Percentiles rank a stretch among this genome's conserved stretches.
These are phyloP conservation scores for Epizoanthus rinbou DNA, from an alignment of 92 coral and sea anemone species.

Conservation along the genomic window DNA sequence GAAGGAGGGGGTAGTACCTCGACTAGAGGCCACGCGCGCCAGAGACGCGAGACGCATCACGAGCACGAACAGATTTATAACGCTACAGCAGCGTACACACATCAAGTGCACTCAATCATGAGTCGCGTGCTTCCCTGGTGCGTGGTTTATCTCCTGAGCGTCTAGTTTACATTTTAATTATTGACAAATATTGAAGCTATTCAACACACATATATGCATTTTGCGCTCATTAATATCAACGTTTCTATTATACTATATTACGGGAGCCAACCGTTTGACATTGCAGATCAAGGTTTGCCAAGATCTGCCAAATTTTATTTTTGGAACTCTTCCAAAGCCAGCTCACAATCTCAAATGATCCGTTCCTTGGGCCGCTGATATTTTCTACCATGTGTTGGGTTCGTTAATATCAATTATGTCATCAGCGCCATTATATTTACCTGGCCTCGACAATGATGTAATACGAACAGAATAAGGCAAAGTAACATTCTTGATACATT, in stretches of 20 bases:
- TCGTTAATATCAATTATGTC: too few relatives aligned
- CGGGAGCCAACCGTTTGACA: too few relatives aligned
- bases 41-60: slow-evolving; percentile 39
- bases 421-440: too few relatives aligned
- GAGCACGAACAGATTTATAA: slow-evolving; percentile 51
- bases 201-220: background rate
- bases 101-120: background rate
- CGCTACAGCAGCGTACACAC: slow-evolving; percentile 14
- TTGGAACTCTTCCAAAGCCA: too few relatives aligned
- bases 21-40: slow-evolving; percentile 6
- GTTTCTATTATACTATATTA: background rate
- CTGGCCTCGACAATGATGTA: too few relatives aligned
- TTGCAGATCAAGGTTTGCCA: too few relatives aligned
- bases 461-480: too few relatives aligned
- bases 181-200: background rate
- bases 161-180: background rate
- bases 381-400: too few relatives aligned
- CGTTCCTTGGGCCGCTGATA: too few relatives aligned
- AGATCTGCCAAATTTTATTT: too few relatives aligned
- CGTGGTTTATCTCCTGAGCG: slow-evolving; percentile 1
- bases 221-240: background rate
- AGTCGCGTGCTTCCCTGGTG: slow-evolving; percentile 35
- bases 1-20: background rate
- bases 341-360: too few relatives aligned
- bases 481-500: too few relatives aligned